Percentiles rank a stretch among this genome's conserved stretches.
Evolutionary conservation across 2,113 vertebrate species (phyloP).

Genomic region (Onychorhynchus coronatus): DNA sequence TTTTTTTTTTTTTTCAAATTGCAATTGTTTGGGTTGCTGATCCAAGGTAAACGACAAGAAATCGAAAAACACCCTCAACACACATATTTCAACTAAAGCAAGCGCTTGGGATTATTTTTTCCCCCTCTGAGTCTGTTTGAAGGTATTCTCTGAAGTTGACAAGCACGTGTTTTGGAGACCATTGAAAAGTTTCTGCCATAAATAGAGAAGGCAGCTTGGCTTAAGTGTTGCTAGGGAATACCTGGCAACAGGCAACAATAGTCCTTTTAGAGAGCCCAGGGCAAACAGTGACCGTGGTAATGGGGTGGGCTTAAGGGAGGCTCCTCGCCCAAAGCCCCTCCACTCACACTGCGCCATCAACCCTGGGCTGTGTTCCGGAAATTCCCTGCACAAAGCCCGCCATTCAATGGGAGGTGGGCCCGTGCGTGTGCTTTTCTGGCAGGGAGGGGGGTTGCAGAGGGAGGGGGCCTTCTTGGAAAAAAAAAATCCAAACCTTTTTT

Average conservation of each 20-base stretch:
- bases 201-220: conserved; percentile 82
- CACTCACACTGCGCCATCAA: conserved; percentile 74
- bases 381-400: conserved; percentile 78
- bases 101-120: conserved; percentile 65
- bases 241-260: conserved; percentile 85
- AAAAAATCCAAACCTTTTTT: not conserved
- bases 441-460: conserved; percentile 28
- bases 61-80: conserved; percentile 61
- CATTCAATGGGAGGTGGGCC: conserved; percentile 79
- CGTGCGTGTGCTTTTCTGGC: conserved; percentile 77
- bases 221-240: conserved; percentile 86
- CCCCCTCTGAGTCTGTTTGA: conserved; percentile 74
- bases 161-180: conserved; percentile 84
- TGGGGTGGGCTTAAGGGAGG: conserved; percentile 82
- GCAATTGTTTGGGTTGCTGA: conserved; percentile 67
- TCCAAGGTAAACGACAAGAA: conserved; percentile 71
- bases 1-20: conserved; percentile 52
- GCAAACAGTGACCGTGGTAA: conserved; percentile 87
- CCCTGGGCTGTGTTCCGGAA: conserved; percentile 84
- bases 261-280: conserved; percentile 81
- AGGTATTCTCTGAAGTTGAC: conserved; percentile 78
- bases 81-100: conserved; percentile 72
- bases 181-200: conserved; percentile 83
- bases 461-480: conserved; percentile 54
- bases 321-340: conserved; percentile 75